Evolutionary conservation across 2,797 vertebrate genomes (phyloP).

Genomic region (Coregonus ussuriensis): DNA sequence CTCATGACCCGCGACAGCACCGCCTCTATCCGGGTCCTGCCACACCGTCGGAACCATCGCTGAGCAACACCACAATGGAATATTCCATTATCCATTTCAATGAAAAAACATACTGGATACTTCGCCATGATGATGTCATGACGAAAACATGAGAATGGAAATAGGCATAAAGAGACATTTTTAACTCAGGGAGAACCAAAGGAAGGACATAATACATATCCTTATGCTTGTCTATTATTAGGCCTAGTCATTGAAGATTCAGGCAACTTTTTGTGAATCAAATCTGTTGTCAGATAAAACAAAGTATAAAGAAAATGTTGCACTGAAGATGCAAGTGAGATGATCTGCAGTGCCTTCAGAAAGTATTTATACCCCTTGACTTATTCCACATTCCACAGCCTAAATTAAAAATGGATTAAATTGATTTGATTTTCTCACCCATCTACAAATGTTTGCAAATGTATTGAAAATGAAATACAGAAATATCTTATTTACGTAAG

Average conservation of each 20-base stretch:
- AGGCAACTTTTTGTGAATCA: background rate
- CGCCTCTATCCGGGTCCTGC: conserved; percentile 84
- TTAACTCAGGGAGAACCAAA: background rate
- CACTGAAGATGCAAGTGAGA: too few relatives aligned
- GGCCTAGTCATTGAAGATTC: background rate
- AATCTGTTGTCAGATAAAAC: background rate
- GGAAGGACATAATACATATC: background rate
- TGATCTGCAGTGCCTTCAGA: too few relatives aligned
- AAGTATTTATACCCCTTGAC: too few relatives aligned
- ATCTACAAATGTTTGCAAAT: too few relatives aligned
- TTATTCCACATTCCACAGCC: too few relatives aligned
- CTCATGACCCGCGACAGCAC: conserved; percentile 81
- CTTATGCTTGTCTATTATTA: background rate
- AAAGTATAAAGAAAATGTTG: background rate
- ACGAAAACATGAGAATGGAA: background rate
- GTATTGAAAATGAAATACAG: too few relatives aligned
- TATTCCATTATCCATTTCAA: background rate
- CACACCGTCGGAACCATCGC: conserved; percentile 70
- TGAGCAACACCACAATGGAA: conserved; percentile 55
- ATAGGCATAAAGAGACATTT: background rate
- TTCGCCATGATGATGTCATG: background rate
- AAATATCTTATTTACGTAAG: too few relatives aligned
- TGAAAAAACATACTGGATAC: background rate
- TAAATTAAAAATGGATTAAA: too few relatives aligned
- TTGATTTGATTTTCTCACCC: too few relatives aligned